Evolutionary conservation across 2,888 invertebrate species (phyloP).

Genomic region (Eristalis arbustorum): DNA sequence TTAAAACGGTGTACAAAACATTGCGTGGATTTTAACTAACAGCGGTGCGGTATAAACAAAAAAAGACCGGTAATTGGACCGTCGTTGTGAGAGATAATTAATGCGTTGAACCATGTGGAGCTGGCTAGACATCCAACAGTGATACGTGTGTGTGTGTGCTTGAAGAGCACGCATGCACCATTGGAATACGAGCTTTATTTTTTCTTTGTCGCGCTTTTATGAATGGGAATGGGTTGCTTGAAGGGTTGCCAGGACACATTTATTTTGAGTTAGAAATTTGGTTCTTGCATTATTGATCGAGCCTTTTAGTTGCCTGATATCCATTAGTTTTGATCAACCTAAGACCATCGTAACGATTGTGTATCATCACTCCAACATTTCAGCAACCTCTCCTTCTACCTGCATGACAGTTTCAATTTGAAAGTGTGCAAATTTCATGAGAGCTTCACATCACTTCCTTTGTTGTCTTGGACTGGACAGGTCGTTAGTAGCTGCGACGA

Average conservation of each 20-base stretch:
- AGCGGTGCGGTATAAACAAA: constrained; percentile 2
- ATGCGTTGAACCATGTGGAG: constrained; percentile 35
- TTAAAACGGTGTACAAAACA: not conserved
- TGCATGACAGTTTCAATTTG: too few species aligned
- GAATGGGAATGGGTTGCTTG: constrained; percentile 1
- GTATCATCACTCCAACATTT: too few species aligned
- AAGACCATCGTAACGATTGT: too few species aligned
- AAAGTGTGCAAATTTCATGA: too few species aligned
- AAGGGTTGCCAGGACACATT: constrained; percentile 14
- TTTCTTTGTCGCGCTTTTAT: not conserved
- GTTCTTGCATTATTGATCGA: too few species aligned
- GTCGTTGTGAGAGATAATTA: constrained; percentile 8
- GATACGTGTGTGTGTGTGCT: not conserved
- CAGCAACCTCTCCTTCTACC: too few species aligned
- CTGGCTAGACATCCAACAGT: not conserved
- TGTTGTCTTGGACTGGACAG: too few species aligned
- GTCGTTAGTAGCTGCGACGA: too few species aligned
- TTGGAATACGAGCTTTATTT: constrained; percentile 9
- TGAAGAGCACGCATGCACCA: constrained; percentile 41
- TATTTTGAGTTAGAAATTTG: not conserved
- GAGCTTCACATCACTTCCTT: too few species aligned
- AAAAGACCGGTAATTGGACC: constrained; percentile 14
- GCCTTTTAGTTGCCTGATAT: too few species aligned
- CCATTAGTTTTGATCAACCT: too few species aligned
- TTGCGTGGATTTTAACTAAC: not conserved